phyloP scores from a whole-genome alignment of 2,113 vertebrate species.

The Girardinichthys multiradiatus region DNA sequence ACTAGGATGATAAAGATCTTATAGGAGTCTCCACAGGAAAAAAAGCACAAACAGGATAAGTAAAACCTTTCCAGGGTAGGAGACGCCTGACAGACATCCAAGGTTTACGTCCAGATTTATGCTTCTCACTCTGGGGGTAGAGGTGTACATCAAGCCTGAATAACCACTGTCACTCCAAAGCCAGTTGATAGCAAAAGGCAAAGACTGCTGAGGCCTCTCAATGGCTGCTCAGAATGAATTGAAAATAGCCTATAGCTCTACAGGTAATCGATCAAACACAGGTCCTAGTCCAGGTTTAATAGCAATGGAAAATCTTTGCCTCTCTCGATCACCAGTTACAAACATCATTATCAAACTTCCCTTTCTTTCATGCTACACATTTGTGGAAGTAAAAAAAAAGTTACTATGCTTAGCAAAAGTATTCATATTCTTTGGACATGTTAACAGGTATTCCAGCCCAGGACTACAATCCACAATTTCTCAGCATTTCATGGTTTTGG shows the following conservation, averaged over 20 bases:
- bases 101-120: constrained; percentile 42
- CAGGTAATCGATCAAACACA: constrained; percentile 42
- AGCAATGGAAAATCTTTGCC: neutral
- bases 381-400: no score
- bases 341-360: neutral
- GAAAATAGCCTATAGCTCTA: constrained; percentile 11
- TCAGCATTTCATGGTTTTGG: no score
- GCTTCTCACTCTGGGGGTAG: constrained; percentile 24
- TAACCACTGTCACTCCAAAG: constrained; percentile 27
- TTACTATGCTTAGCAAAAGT: no score
- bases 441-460: no score
- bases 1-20: constrained; percentile 22
- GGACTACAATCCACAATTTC: no score
- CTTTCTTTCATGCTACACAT: no score
- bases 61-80: neutral
- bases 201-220: constrained; percentile 4
- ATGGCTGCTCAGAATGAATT: constrained; percentile 20
- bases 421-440: no score
- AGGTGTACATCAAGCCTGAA: constrained; percentile 11
- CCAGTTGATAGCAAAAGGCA: constrained; percentile 6
- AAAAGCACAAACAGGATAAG: constrained; percentile 3
- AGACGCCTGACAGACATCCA: constrained; percentile 21
- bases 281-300: constrained; percentile 23
- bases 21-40: constrained; percentile 2
- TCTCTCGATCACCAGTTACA: neutral